Conservation (phyloP, 2,888 invertebrate genomes). For the Malthinus flaveolus region DNA sequence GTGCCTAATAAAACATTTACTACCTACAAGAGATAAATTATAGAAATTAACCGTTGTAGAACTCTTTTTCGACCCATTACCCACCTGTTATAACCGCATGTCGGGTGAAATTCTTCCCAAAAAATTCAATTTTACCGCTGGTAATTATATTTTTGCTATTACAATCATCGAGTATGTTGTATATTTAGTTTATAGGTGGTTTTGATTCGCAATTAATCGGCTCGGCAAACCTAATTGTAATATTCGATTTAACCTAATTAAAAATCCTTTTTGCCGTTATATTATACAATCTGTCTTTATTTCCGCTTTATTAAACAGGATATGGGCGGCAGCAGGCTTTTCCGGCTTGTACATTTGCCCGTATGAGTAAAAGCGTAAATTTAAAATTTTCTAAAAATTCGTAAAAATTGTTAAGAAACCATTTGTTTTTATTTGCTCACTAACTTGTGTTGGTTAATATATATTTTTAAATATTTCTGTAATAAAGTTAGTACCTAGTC, state of each 20-base stretch:
- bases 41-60: conserved; percentile 18
- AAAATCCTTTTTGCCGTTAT: conserved; percentile 27
- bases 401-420: no score
- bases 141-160: not conserved
- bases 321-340: conserved; percentile 48
- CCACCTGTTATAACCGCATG: conserved; percentile 18
- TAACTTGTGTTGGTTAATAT: no score
- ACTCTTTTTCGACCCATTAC: conserved; percentile 18
- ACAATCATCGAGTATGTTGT: no score
- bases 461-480: no score
- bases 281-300: conserved; percentile 47
- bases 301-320: conserved; percentile 54
- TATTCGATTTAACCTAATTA: conserved; percentile 18
- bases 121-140: conserved; percentile 8
- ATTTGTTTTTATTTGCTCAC: no score
- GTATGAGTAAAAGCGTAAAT: conserved; percentile 24
- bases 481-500: no score
- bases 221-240: not conserved
- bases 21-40: conserved; percentile 8
- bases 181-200: no score
- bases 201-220: no score
- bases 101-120: conserved; percentile 2
- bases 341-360: conserved; percentile 43
- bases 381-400: no score
- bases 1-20: not conserved